phyloP scores from a whole-genome alignment of 2,888 invertebrate genomes.

The Scaeva pyrastri region DNA sequence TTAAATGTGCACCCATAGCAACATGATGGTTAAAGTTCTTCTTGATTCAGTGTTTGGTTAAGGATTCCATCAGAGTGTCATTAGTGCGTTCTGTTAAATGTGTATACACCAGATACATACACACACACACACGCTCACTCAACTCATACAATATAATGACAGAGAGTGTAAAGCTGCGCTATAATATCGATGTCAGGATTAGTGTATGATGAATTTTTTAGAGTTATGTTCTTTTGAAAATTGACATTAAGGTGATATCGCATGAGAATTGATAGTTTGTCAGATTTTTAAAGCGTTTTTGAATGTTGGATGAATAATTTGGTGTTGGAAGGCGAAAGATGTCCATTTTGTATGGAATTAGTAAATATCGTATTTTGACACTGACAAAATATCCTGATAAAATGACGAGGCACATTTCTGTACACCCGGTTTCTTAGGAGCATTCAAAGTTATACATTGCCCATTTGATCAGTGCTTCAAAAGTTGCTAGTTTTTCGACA shows the following conservation, averaged over 20 bases:
- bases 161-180: neutral
- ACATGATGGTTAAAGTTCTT: constrained; percentile 15
- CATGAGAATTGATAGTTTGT: neutral
- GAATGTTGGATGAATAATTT: neutral
- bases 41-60: constrained; percentile 31
- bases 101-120: neutral
- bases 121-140: too few relatives aligned
- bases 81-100: constrained; percentile 14
- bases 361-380: too few relatives aligned
- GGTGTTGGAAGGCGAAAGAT: too few relatives aligned
- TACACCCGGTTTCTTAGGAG: too few relatives aligned
- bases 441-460: too few relatives aligned
- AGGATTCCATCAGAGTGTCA: constrained; percentile 35
- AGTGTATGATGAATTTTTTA: constrained; percentile 2
- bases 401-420: too few relatives aligned
- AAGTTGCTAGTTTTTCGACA: too few relatives aligned
- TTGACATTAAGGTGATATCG: constrained; percentile 23
- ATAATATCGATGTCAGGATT: constrained; percentile 6
- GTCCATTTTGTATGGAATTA: too few relatives aligned
- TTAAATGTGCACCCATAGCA: constrained; percentile 16
- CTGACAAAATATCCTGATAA: too few relatives aligned
- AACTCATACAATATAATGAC: too few relatives aligned
- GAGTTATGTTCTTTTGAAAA: constrained; percentile 10
- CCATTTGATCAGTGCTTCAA: too few relatives aligned
- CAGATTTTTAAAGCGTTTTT: neutral